These are phyloP conservation scores for Asteroscopus sphinx DNA, from an alignment of 2,888 invertebrate genomes.

Conservation along the genomic window DNA sequence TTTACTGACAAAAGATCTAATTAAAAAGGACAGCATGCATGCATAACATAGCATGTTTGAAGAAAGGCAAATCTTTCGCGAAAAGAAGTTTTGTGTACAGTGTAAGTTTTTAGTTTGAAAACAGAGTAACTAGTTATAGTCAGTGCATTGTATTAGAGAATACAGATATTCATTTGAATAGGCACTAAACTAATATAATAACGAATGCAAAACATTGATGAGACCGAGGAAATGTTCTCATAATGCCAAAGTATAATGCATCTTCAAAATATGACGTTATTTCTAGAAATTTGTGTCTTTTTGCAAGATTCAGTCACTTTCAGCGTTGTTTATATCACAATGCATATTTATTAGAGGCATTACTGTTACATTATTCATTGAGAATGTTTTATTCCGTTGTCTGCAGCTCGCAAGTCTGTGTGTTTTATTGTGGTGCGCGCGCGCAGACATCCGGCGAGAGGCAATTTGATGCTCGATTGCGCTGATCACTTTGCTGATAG, in stretches of 20 bases:
- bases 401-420: constrained; percentile 22
- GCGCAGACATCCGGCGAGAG: constrained; percentile 76
- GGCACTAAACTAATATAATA: neutral
- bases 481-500: constrained; percentile 66
- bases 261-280: too few species aligned
- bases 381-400: constrained; percentile 49
- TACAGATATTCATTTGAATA: neutral
- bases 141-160: neutral
- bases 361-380: constrained; percentile 50
- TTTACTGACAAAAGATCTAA: constrained; percentile 32
- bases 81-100: neutral
- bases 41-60: neutral
- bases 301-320: constrained; percentile 11
- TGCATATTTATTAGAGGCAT: constrained; percentile 28
- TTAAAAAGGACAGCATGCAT: constrained; percentile 14
- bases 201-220: neutral
- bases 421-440: constrained; percentile 46
- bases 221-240: neutral
- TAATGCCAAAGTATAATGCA: neutral
- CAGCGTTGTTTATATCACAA: constrained; percentile 17
- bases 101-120: neutral
- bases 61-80: neutral
- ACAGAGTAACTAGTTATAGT: neutral
- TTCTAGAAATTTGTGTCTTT: too few species aligned
- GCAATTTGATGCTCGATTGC: constrained; percentile 79